Conservation (phyloP, 2,113 vertebrate genomes). For the Axis porcinus region DNA sequence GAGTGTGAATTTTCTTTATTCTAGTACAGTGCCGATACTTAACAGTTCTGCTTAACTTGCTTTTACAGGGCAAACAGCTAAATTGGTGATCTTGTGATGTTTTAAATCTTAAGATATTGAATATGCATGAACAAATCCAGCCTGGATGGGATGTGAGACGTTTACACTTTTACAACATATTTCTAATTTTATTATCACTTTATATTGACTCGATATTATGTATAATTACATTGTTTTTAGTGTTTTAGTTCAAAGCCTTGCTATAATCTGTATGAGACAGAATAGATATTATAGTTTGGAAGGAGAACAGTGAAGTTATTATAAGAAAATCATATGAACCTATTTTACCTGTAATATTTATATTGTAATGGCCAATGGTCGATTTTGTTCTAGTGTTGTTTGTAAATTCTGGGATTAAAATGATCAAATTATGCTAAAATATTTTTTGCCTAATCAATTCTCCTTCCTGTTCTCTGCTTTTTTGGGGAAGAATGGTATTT, state of each 20-base stretch:
- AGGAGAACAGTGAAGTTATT: not conserved
- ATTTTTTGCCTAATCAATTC: not conserved
- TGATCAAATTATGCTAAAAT: not conserved
- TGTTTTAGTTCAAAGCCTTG: not conserved
- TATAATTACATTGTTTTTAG: not conserved
- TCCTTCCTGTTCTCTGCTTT: not conserved
- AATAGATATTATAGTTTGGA: not conserved
- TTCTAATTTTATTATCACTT: constrained; percentile 1
- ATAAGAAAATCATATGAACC: not conserved
- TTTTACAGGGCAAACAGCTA: not conserved
- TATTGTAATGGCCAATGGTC: not conserved
- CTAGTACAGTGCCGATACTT: not conserved
- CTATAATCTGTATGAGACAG: not conserved
- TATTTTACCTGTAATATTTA: not conserved
- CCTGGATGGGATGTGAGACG: not conserved
- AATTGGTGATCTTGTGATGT: not conserved
- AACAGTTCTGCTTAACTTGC: not conserved
- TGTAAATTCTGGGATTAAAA: not conserved
- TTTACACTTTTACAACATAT: not conserved
- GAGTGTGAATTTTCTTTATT: constrained; percentile 48
- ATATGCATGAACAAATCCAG: not conserved
- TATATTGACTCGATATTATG: not conserved
- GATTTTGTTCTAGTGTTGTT: constrained; percentile 15
- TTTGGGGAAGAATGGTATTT: not conserved
- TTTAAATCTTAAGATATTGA: not conserved